A percentile compares a stretch with the other conserved stretches of the same genome.
phyloP scores from a whole-genome alignment of 1,140 invertebrate genomes.

The Diachasma alloeum region DNA sequence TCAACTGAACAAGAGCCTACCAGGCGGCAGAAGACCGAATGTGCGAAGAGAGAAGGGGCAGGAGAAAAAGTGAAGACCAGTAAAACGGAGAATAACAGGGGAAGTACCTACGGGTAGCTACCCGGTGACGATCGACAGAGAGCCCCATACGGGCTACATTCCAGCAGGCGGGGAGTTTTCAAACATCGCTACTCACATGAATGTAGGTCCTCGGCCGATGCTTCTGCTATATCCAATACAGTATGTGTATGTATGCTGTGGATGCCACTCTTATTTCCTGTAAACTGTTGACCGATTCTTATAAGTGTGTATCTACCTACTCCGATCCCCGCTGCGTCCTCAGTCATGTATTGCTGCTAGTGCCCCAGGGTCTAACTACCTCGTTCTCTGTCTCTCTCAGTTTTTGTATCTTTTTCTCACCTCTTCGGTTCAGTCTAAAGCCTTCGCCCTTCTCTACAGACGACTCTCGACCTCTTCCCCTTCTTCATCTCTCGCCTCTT shows the following conservation, averaged over 20 bases:
- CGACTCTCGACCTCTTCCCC: constrained; percentile 7
- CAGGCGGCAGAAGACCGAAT: constrained; percentile 5
- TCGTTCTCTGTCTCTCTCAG: constrained; percentile 11
- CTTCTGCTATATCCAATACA: constrained; percentile 12
- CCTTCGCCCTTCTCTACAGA: constrained; percentile 12
- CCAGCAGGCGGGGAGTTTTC: constrained; percentile 58
- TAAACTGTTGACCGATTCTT: neutral
- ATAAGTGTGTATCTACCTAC: neutral
- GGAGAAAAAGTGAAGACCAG: neutral
- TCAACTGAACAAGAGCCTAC: neutral
- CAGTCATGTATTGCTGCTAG: constrained; percentile 26
- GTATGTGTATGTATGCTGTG: constrained; percentile 18
- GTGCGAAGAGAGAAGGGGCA: constrained; percentile 33
- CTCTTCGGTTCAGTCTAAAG: neutral
- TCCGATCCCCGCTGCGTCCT: neutral
- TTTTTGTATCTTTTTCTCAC: neutral
- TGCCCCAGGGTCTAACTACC: constrained; percentile 26
- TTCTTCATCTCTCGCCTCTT: constrained; percentile 14
- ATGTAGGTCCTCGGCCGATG: constrained; percentile 65
- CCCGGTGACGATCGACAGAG: constrained; percentile 20
- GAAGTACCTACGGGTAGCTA: no score
- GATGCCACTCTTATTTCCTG: neutral
- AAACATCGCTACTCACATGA: constrained; percentile 61
- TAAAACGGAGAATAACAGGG: constrained; percentile 35
- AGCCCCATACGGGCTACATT: constrained; percentile 54